Percentiles rank a stretch among this genome's conserved stretches.
Evolutionary conservation across 2,888 invertebrate genomes (phyloP).

Genomic region (Macrophya annulata): DNA sequence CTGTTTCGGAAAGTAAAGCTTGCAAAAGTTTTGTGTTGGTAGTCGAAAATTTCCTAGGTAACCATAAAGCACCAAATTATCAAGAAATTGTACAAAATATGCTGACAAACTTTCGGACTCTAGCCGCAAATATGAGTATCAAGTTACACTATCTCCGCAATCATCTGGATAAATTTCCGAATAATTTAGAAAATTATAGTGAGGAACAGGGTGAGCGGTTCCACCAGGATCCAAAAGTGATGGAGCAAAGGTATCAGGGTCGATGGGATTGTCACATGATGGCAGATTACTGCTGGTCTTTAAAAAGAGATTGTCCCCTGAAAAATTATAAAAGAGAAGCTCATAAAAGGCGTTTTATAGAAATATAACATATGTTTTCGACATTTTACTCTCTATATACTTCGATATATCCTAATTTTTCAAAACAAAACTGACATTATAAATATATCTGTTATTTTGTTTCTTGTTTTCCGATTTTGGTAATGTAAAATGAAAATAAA

Average conservation of each 20-base stretch:
- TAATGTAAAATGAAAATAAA: constrained; percentile 43
- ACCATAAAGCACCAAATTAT: constrained; percentile 61
- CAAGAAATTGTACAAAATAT: constrained; percentile 63
- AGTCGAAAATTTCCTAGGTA: constrained; percentile 60
- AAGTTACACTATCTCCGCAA: constrained; percentile 71
- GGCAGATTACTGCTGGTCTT: constrained; percentile 71
- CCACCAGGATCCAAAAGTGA: constrained; percentile 71
- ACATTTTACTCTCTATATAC: constrained; percentile 23
- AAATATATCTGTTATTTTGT: too few species aligned
- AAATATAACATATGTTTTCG: constrained; percentile 40
- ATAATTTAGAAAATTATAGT: constrained; percentile 70
- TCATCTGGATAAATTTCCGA: constrained; percentile 70
- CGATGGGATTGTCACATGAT: constrained; percentile 68
- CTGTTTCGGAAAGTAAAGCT: constrained; percentile 58
- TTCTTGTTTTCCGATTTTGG: constrained; percentile 40
- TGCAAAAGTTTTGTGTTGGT: constrained; percentile 57
- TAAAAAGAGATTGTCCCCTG: constrained; percentile 57
- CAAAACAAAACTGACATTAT: constrained; percentile 31
- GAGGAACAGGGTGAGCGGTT: constrained; percentile 74
- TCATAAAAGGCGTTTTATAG: constrained; percentile 29
- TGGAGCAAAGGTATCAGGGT: constrained; percentile 73
- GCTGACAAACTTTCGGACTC: constrained; percentile 60
- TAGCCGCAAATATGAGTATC: constrained; percentile 66
- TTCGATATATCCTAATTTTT: constrained; percentile 28
- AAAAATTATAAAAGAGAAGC: constrained; percentile 55